Evolutionary conservation across 1,140 invertebrate genomes (phyloP), one percentile per base, ranked within the genome.

Genomic region (Potamilus streckersoni): DNA sequence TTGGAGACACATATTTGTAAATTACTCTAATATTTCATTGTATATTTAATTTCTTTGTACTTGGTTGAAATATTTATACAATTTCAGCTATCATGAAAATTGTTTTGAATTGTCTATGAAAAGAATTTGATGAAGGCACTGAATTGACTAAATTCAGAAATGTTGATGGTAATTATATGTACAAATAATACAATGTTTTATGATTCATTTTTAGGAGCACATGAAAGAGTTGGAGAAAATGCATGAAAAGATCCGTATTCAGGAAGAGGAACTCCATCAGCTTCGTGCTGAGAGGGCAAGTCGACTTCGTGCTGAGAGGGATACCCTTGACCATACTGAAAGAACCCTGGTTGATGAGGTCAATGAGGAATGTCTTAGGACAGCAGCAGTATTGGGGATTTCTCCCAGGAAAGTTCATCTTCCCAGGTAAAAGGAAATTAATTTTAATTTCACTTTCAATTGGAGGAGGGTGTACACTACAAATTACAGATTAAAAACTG

Each of bases 281-380:
- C 71, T 88, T n/a, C 79, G 77, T 27, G 60, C 79, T 2, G 86
- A 88, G 60, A 75, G 82, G 11, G 59, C 82, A 13, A 62, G 79
- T 13, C 65, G 74, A 15, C 20, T 79, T 55, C 63, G 79, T 56
- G 71, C 79, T 13, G 86, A 88, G 69, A 78, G 79, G 23, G 84
- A 88, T 27, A 65, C 73, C 3, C 67, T 84, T n/a, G 87, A 89
- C 19, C 74, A 80, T n/a, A 78, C 80, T 2, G 88, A 89, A 69
- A 76, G 83, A 66, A 87, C 82, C 8, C 75, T 88, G 12, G 76
- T 88, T 56, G 82, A 84, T 57, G 88, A 89, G 67, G 83, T 89
- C 31, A 88, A 89, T 68, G 87, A 89, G 17, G 88, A 89, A 66
- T 88, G 86, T 73, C 67, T 84, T 17, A 82, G 80, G 66, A 83